Evolutionary conservation across 2,797 vertebrate species (phyloP).

Genomic region (Margarornis squamiger): DNA sequence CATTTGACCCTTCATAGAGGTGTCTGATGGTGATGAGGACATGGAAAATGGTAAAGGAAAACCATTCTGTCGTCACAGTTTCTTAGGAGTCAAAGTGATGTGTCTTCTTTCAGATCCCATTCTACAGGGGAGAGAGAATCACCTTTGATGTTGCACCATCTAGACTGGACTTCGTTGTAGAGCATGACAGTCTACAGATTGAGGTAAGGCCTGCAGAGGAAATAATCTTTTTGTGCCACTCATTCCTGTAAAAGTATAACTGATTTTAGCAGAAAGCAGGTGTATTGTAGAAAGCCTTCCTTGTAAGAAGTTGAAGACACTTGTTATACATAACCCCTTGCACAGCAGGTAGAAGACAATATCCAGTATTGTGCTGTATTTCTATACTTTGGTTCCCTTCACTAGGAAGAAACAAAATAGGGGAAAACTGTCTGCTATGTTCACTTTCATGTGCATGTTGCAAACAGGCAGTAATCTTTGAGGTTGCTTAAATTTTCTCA

Average conservation of each 20-base stretch:
- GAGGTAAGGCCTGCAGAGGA: conserved; percentile 78
- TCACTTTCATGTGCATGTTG: background rate
- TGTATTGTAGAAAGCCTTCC: background rate
- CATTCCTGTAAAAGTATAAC: background rate
- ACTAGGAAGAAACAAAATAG: background rate
- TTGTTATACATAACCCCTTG: background rate
- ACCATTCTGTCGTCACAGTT: background rate
- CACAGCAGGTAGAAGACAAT: background rate
- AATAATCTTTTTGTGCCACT: background rate
- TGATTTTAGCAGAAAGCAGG: background rate
- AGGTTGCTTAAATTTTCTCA: background rate
- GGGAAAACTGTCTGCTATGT: background rate
- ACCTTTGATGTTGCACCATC: conserved; percentile 97
- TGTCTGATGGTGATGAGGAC: background rate
- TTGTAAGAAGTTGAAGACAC: background rate
- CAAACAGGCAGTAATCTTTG: background rate
- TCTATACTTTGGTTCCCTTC: background rate
- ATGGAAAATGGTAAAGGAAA: background rate
- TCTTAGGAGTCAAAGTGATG: background rate
- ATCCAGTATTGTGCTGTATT: background rate
- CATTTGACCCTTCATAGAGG: background rate
- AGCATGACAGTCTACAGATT: conserved; percentile 90
- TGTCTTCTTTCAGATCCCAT: conserved; percentile 84
- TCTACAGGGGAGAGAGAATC: conserved; percentile 96
- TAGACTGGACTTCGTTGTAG: conserved; percentile 88